Evolutionary conservation across 1,140 invertebrate genomes (phyloP).

Genomic region (Ceratina calcarata): DNA sequence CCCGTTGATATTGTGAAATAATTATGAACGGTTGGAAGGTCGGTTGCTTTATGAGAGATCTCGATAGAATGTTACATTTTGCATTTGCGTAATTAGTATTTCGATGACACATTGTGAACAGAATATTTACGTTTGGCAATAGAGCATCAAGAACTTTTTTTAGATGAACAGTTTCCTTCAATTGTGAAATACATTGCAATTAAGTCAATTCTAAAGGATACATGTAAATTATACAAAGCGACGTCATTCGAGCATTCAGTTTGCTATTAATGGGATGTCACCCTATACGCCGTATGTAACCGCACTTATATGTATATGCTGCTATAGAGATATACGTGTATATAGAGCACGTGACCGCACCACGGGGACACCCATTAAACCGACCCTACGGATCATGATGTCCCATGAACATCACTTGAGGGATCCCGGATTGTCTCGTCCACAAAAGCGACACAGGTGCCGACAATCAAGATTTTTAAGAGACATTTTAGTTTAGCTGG

Average conservation of each 20-base stretch:
- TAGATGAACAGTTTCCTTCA: neutral
- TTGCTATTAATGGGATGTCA: constrained; percentile 44
- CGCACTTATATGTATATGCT: constrained; percentile 17
- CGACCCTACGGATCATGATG: constrained; percentile 51
- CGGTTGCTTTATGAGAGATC: neutral
- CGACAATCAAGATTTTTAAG: constrained; percentile 15
- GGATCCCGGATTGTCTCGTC: constrained; percentile 34
- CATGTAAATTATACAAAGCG: constrained; percentile 19
- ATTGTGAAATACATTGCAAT: constrained; percentile 8
- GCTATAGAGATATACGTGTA: constrained; percentile 19
- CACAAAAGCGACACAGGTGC: constrained; percentile 44
- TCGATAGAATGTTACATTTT: neutral
- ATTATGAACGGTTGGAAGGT: neutral
- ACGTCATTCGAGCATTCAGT: constrained; percentile 37
- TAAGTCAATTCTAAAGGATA: constrained; percentile 8
- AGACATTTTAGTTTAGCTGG: no score
- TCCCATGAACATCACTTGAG: constrained; percentile 53
- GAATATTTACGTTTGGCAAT: no score
- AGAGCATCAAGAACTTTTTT: neutral
- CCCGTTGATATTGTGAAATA: constrained; percentile 21
- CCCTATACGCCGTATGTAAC: constrained; percentile 30
- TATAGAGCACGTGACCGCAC: constrained; percentile 45
- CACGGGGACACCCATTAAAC: constrained; percentile 51
- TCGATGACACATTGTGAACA: neutral
- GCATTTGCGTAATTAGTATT: neutral